Base-by-base conservation (phyloP, 2,888 invertebrate genomes). In the Colostygia pectinataria region DNA sequence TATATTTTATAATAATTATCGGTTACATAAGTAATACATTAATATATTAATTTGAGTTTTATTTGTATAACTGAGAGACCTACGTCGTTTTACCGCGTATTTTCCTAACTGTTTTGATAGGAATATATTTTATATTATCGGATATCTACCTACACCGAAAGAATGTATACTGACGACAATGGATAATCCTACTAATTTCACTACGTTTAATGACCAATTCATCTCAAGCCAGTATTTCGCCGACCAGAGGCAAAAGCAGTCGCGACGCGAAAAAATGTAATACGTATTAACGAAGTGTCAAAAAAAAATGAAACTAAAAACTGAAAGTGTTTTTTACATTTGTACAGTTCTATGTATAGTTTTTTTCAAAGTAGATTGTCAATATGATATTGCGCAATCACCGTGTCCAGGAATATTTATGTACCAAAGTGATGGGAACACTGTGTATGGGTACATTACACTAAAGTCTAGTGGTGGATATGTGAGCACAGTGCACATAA, bases 381-480 rank as follows among this genome's bases (percentile, higher is more conserved):
- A 80, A 45, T 40, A 40, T 24, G 40, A 31, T 10, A 4, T 66
- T 51, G 53, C 63, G 2, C 66, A 65, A 15, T 80, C 83, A 1
- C 85, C 85, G 0, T 87, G 87, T 36, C 84, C 85, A 3, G 63
- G 69, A 15, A 55, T 74, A 36, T 87, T 86, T 69, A 69, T 75
- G 8, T 86, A 80, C 48, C 69, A 64, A 43, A 65, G 53, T 59
- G 78, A 85, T 51, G 72, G 72, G 1, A 59, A 46, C 4, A 61
- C 69, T 23, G 56, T 79, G 18, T 72, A 74, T 43, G 87, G 86
- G 3, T 50, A 68, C 31, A 73, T 87, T 13, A 63, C 60, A 8
- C 53, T 85, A 20, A 68, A 57, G 39, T 68, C 77, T 1, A 61
- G 52, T 24, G 71, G 70, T 14, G 67, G 66, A n/a, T 60, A 65